phyloP scores from a whole-genome alignment of 2,888 invertebrate genomes.

The Ophioninae sp. region DNA sequence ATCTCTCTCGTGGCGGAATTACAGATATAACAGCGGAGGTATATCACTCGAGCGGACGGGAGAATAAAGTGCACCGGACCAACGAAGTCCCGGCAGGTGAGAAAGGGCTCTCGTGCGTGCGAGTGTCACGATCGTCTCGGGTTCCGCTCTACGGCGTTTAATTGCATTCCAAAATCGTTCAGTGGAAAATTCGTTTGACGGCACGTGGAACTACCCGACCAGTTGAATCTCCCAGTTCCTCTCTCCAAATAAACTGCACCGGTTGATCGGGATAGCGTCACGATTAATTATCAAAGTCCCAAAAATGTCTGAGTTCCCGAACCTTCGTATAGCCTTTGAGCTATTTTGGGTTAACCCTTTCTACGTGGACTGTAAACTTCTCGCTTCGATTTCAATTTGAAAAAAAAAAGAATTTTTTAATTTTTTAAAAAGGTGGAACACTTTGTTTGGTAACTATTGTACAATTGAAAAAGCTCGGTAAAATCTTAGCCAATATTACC shows the following conservation, averaged over 20 bases:
- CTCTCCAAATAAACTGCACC: background rate
- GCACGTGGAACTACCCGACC: conserved; percentile 34
- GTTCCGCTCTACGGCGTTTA: conserved; percentile 78
- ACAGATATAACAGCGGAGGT: conserved; percentile 14
- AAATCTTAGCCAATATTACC: too few relatives aligned
- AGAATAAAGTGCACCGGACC: conserved; percentile 42
- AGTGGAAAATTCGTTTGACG: conserved; percentile 70
- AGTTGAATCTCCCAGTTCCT: conserved; percentile 17
- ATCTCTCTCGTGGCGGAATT: conserved; percentile 8
- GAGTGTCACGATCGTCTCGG: conserved; percentile 66
- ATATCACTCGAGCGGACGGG: conserved; percentile 20
- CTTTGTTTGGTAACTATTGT: too few relatives aligned
- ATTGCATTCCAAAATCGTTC: conserved; percentile 80
- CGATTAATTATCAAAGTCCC: too few relatives aligned
- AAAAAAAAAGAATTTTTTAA: too few relatives aligned
- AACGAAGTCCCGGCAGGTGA: conserved; percentile 51
- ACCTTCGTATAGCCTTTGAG: too few relatives aligned
- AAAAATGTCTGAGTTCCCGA: too few relatives aligned
- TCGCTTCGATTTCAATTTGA: too few relatives aligned
- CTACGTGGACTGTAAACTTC: too few relatives aligned
- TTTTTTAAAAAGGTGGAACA: too few relatives aligned
- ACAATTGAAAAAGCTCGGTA: too few relatives aligned
- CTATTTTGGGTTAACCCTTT: too few relatives aligned
- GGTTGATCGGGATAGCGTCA: too few relatives aligned
- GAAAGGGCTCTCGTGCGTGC: conserved; percentile 37